Percentiles rank a stretch among this genome's conserved stretches.
phyloP scores from a whole-genome alignment of 2,797 vertebrate species.

The Premnoplex brunnescens region DNA sequence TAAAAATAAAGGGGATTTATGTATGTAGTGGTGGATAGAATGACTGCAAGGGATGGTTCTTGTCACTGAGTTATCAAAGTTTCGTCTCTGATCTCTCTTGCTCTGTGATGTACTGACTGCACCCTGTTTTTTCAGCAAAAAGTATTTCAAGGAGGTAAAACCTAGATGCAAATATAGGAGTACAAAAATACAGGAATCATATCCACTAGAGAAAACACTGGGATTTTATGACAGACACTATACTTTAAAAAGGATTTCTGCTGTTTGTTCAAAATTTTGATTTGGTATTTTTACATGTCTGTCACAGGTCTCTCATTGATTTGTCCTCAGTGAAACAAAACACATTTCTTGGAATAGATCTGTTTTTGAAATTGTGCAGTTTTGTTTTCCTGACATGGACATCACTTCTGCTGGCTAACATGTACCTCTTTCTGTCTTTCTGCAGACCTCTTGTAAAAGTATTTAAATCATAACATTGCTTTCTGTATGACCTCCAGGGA shows the following conservation, averaged over 20 bases:
- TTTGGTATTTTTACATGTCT: background rate
- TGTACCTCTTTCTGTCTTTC: background rate
- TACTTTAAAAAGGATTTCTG: background rate
- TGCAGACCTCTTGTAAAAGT: background rate
- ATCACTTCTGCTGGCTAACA: background rate
- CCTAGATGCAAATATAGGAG: background rate
- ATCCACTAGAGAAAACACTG: background rate
- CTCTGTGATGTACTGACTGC: background rate
- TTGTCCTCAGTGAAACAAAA: background rate
- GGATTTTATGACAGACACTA: background rate
- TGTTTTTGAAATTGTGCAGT: background rate
- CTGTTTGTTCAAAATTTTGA: background rate
- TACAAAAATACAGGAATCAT: background rate
- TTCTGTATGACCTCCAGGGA: background rate
- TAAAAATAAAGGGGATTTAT: background rate
- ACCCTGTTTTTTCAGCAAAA: background rate
- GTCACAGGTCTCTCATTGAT: background rate
- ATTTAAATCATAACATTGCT: background rate
- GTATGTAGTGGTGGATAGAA: background rate
- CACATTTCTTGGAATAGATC: background rate
- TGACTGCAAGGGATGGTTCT: background rate
- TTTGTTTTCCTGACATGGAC: background rate
- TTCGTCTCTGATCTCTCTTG: background rate
- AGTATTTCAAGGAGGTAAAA: background rate
- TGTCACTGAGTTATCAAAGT: background rate